Evolutionary conservation across 35 echinoderm and acorn worm genomes (phyloP).

Genomic region (Heliocidaris tuberculata): DNA sequence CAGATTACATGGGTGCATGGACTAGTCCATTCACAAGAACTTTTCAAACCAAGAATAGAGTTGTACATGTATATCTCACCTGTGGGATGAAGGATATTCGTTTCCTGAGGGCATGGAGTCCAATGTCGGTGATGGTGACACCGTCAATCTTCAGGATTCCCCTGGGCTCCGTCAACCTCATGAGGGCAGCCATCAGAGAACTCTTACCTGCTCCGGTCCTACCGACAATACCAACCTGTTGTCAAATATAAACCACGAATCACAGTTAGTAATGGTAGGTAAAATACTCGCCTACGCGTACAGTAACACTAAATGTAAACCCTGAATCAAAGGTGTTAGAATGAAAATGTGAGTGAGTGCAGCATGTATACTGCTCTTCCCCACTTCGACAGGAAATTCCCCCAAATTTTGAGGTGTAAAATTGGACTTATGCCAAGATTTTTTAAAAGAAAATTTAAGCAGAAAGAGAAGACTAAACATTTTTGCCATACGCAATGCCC

Average conservation of each 20-base stretch:
- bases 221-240: slow-evolving; percentile 81
- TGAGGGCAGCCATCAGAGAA: slow-evolving; percentile 68
- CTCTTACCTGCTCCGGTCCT: slow-evolving; percentile 88
- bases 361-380: too few species aligned
- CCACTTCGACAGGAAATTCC: too few species aligned
- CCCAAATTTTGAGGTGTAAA: too few species aligned
- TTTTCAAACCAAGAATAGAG: background rate
- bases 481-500: too few species aligned
- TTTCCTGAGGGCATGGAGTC: slow-evolving; percentile 70
- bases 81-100: slow-evolving; percentile 87
- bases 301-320: too few species aligned
- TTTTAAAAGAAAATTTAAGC: too few species aligned
- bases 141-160: slow-evolving; percentile 73
- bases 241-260: background rate
- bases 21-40: too few species aligned
- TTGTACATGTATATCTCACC: background rate
- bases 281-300: background rate
- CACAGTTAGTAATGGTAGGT: background rate
- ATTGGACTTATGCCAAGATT: too few species aligned
- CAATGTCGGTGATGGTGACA: slow-evolving; percentile 56
- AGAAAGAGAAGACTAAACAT: too few species aligned
- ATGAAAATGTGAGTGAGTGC: too few species aligned
- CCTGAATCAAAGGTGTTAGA: too few species aligned
- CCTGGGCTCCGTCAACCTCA: slow-evolving; percentile 69
- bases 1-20: too few species aligned